Evolutionary conservation across 1,140 invertebrate genomes (phyloP).

Genomic region (Orussus abietinus): DNA sequence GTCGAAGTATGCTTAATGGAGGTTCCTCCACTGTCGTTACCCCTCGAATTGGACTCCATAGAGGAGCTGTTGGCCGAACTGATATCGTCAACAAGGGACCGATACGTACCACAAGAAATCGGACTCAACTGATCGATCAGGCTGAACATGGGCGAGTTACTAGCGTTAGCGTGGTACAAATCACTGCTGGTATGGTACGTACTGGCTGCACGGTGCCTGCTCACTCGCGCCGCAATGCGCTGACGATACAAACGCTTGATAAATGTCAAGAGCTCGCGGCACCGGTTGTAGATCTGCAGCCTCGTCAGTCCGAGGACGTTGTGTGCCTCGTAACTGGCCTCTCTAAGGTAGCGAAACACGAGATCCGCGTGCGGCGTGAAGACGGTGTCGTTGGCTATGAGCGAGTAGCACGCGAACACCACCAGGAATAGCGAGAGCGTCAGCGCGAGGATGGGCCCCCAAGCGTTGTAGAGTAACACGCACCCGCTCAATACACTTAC

Average conservation of each 20-base stretch:
- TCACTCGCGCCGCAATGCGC: conserved; percentile 4
- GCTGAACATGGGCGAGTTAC: conserved; percentile 17
- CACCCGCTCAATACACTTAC: conserved; percentile 39
- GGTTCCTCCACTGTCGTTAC: not conserved
- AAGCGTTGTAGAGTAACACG: conserved; percentile 39
- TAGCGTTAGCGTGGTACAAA: conserved; percentile 10
- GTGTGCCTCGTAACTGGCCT: conserved; percentile 15
- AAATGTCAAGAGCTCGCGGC: conserved; percentile 6
- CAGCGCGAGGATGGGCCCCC: conserved; percentile 36
- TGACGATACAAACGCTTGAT: conserved; percentile 16
- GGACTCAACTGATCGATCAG: conserved; percentile 25
- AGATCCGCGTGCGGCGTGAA: conserved; percentile 34
- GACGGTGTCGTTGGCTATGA: conserved; percentile 41
- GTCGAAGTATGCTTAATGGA: conserved; percentile 31
- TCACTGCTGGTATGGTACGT: conserved; percentile 36
- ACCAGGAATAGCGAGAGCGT: conserved; percentile 35
- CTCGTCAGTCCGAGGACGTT: not conserved
- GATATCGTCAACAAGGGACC: not conserved
- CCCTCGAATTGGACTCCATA: not conserved
- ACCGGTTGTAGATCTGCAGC: conserved; percentile 9
- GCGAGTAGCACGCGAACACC: conserved; percentile 40
- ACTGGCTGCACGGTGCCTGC: conserved; percentile 13
- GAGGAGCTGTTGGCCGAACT: conserved; percentile 14
- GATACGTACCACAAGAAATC: conserved; percentile 16
- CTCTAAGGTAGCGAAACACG: conserved; percentile 24